Conservation (phyloP, 2,797 vertebrate genomes). For the Sphenopsis melanotis region DNA sequence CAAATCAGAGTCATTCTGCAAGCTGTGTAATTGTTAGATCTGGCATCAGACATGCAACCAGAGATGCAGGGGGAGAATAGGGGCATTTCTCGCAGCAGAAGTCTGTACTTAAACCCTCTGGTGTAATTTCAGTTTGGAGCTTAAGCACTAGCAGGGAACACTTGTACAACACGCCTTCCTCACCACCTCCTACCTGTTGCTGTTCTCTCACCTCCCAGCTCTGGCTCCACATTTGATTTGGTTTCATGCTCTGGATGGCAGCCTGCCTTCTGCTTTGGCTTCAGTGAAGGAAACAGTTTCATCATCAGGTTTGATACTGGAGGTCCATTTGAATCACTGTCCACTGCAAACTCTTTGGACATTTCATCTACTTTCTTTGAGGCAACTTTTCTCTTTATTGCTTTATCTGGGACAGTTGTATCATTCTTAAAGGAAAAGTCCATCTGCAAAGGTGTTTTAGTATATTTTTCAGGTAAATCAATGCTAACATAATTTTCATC, state of each 20-base stretch:
- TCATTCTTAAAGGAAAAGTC: slow-evolving; percentile 29
- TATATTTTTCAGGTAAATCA: slow-evolving; percentile 39
- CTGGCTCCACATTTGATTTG: slow-evolving; percentile 37
- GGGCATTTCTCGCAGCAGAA: background rate
- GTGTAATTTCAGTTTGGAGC: background rate
- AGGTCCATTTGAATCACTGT: slow-evolving; percentile 61
- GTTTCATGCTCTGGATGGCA: slow-evolving; percentile 9
- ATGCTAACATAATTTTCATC: slow-evolving; percentile 72
- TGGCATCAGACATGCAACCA: background rate
- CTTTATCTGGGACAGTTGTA: slow-evolving; percentile 55
- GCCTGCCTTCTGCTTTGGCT: slow-evolving; percentile 76
- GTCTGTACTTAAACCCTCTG: background rate
- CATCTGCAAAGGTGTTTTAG: background rate
- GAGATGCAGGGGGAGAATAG: background rate
- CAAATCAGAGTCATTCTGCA: background rate
- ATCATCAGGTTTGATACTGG: slow-evolving; percentile 85
- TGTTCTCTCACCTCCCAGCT: slow-evolving; percentile 59
- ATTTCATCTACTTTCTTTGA: slow-evolving; percentile 70
- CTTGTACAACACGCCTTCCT: background rate
- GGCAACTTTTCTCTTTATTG: slow-evolving; percentile 83
- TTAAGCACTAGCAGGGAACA: background rate
- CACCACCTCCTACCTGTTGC: background rate
- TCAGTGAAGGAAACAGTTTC: slow-evolving; percentile 88
- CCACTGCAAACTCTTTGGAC: background rate
- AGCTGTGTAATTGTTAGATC: background rate